Conservation (phyloP, 2,888 invertebrate genomes). For the Crossocerus cetratus region DNA sequence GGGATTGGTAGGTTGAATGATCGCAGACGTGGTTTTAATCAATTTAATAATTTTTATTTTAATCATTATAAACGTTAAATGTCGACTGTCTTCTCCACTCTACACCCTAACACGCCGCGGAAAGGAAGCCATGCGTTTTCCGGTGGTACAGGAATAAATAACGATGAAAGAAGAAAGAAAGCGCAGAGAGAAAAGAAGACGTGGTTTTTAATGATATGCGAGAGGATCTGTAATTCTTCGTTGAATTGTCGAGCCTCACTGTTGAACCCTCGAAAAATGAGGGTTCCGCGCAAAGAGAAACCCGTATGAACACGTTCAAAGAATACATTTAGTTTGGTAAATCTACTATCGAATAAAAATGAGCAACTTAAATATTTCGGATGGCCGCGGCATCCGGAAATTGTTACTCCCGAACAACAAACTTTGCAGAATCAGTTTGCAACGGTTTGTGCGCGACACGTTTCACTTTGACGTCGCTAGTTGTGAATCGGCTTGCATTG, state of each 20-base stretch:
- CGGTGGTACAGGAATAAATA: slow-evolving; percentile 42
- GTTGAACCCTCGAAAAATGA: neutral
- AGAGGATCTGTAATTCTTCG: neutral
- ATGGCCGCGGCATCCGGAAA: too few species aligned
- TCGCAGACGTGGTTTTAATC: slow-evolving; percentile 24
- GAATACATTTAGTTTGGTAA: neutral
- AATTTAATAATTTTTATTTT: slow-evolving; percentile 44
- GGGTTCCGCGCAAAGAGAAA: neutral
- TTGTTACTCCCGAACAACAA: too few species aligned
- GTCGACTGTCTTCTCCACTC: slow-evolving; percentile 33
- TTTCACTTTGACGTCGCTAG: too few species aligned
- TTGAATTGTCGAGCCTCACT: neutral
- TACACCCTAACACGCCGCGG: slow-evolving; percentile 33
- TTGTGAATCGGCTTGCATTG: too few species aligned
- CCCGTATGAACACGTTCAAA: neutral
- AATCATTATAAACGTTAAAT: slow-evolving; percentile 49
- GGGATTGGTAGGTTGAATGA: neutral
- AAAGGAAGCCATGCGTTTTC: slow-evolving; percentile 30
- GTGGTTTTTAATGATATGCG: neutral
- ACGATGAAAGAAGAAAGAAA: slow-evolving; percentile 24
- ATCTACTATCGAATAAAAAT: too few species aligned
- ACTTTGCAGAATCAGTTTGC: too few species aligned
- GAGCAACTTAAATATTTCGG: too few species aligned
- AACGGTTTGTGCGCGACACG: too few species aligned
- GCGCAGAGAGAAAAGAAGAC: neutral